Conservation (phyloP, 2,888 invertebrate species). For the Pecten maximus region DNA sequence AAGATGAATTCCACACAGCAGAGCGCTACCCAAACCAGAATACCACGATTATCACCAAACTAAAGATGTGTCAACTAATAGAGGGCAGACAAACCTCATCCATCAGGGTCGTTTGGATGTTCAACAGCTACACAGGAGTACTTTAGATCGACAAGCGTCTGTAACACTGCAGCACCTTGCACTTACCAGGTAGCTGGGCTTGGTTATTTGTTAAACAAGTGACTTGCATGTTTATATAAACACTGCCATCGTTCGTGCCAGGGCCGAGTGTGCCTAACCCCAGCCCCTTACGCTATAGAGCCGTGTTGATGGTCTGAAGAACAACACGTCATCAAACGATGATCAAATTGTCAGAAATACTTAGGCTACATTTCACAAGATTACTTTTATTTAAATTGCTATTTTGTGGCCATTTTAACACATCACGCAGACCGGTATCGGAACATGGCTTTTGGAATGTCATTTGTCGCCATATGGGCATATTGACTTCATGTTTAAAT, state of each 20-base stretch:
- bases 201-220: constrained; percentile 9
- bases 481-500: neutral
- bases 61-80: neutral
- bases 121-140: neutral
- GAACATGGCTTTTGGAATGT: neutral
- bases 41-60: neutral
- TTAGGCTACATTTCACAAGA: constrained; percentile 26
- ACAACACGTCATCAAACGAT: neutral
- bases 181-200: neutral
- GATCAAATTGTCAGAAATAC: constrained; percentile 7
- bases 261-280: neutral
- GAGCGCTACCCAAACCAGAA: neutral
- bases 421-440: neutral
- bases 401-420: neutral
- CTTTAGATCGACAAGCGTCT: neutral
- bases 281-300: neutral
- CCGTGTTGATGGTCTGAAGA: neutral
- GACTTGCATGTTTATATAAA: constrained; percentile 1
- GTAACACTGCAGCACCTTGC: neutral
- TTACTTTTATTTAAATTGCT: constrained; percentile 20
- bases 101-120: neutral
- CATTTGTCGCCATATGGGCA: neutral
- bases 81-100: neutral
- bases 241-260: neutral
- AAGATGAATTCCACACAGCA: neutral